These are phyloP conservation scores for Bos taurus DNA, from an alignment of 2,113 vertebrate species.

Conservation along the genomic window DNA sequence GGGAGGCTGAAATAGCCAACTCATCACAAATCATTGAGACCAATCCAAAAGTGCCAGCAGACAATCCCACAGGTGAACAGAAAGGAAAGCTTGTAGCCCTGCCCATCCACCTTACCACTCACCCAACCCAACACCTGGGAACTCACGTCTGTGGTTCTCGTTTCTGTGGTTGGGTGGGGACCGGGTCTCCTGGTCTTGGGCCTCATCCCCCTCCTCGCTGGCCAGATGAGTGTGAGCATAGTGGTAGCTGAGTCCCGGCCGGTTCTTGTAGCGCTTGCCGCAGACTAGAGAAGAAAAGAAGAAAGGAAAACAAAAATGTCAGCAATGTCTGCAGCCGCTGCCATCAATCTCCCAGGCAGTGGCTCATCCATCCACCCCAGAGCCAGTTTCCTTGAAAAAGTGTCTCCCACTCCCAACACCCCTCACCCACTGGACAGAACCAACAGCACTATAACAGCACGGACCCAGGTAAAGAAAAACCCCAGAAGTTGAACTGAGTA, in stretches of 20 bases:
- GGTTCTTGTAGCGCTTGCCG: constrained; percentile 97
- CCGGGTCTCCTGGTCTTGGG: constrained; percentile 86
- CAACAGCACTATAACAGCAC: accelerated
- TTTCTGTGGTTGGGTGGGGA: constrained; percentile 86
- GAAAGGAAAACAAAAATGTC: constrained; percentile 44
- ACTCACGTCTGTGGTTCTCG: constrained; percentile 95
- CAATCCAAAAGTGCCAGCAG: constrained; percentile 19
- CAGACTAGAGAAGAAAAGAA: constrained; percentile 85
- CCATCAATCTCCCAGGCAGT: neutral
- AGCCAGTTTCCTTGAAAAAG: neutral
- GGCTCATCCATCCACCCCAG: neutral
- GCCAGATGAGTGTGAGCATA: constrained; percentile 94
- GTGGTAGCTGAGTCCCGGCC: constrained; percentile 96
- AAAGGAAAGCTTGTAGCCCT: neutral
- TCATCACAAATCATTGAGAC: constrained; percentile 27
- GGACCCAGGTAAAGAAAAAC: neutral
- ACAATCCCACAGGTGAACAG: constrained; percentile 9
- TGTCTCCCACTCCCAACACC: neutral
- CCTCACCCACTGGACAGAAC: neutral
- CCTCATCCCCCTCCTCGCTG: constrained; percentile 89
- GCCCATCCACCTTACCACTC: neutral
- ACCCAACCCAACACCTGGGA: neutral
- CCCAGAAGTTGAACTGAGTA: no score
- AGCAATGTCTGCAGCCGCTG: constrained; percentile 15
- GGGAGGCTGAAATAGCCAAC: constrained; percentile 54